A percentile compares a stretch with the other conserved stretches of the same genome.
Evolutionary conservation across 1,140 invertebrate species (phyloP).

Genomic region (Episyrphus balteatus): DNA sequence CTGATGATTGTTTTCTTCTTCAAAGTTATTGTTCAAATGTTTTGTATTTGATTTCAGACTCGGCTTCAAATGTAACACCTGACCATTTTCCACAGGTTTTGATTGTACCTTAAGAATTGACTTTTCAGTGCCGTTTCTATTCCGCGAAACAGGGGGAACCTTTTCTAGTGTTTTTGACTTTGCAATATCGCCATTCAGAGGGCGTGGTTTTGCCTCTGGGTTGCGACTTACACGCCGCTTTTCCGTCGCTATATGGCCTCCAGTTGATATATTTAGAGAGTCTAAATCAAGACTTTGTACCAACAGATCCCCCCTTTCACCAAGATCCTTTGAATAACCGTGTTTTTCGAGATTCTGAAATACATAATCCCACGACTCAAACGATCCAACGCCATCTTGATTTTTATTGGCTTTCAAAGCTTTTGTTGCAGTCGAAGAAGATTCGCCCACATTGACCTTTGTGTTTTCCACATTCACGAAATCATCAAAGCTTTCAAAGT

Average conservation of each 20-base stretch:
- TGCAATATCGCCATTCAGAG: constrained; percentile 5
- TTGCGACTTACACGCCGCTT: constrained; percentile 15
- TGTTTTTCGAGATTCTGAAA: constrained; percentile 62
- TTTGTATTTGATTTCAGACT: constrained; percentile 3
- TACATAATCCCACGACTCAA: constrained; percentile 67
- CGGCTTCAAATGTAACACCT: background rate
- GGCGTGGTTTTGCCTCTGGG: background rate
- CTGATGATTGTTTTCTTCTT: constrained; percentile 1
- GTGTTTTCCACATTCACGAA: constrained; percentile 9
- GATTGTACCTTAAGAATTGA: background rate
- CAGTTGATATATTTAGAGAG: constrained; percentile 22
- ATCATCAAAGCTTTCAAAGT: constrained; percentile 36
- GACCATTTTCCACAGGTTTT: background rate
- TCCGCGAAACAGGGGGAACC: constrained; percentile 4
- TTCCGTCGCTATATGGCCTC: constrained; percentile 10
- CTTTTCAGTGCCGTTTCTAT: background rate
- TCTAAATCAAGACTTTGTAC: constrained; percentile 30
- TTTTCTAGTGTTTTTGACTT: constrained; percentile 20
- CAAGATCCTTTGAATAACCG: constrained; percentile 54
- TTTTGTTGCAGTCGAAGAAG: constrained; percentile 10
- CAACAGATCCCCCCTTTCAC: constrained; percentile 29
- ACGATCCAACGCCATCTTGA: constrained; percentile 47
- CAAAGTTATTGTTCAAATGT: background rate
- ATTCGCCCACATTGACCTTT: constrained; percentile 3
- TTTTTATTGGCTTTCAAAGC: constrained; percentile 28